Base-by-base conservation (phyloP, 2,113 vertebrate genomes). In the Eretmochelys imbricata region DNA sequence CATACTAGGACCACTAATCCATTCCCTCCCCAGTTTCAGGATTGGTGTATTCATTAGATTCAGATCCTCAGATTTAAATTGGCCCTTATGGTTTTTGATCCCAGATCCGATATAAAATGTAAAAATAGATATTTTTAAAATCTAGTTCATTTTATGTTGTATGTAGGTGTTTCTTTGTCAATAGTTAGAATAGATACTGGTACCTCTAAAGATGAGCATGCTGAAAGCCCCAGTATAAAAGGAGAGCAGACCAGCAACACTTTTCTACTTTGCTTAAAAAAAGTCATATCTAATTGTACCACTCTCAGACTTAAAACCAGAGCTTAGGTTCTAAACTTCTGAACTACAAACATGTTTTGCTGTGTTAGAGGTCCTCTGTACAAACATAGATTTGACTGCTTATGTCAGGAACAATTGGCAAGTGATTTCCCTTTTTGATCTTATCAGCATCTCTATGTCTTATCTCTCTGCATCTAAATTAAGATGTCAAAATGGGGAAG, bases 261-360 rank as follows among this genome's bases (percentile, higher is more conserved):
- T 31, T 65, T 65, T 31, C 31, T 6, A 17, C 62, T 65, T 65
- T 62, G 59, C 59, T 62, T 62, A 62, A 65, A 65, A 59, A 65
- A 35, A 35, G 3, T 62, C 12, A 62, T 62, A 62, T 14, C 27
- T 59, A 62, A 62, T 12, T 19, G 62, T 35, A 65, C 31, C 62
- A 65, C 57, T 11, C 57, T 59, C 57, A 59, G 10, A 59, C 25
- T 59, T 59, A 27, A 59, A 59, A 59, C 25, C 57, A 29, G 57
- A 59, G 57, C 25, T 59, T 59, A 59, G 57, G 57, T 42, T 42
- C 42, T 42, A 42, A 42, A 42, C 42, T 35, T 85, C 88, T 80
- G 65, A 89, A 90, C 19, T 91, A 31, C 42, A 89, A 93, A 20
- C 4, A 75, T 59, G 57, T 90, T 95, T 93, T 94, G 12, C 76